phyloP scores from a whole-genome alignment of 2,113 vertebrate genomes.

The Cyanocitta stelleri region DNA sequence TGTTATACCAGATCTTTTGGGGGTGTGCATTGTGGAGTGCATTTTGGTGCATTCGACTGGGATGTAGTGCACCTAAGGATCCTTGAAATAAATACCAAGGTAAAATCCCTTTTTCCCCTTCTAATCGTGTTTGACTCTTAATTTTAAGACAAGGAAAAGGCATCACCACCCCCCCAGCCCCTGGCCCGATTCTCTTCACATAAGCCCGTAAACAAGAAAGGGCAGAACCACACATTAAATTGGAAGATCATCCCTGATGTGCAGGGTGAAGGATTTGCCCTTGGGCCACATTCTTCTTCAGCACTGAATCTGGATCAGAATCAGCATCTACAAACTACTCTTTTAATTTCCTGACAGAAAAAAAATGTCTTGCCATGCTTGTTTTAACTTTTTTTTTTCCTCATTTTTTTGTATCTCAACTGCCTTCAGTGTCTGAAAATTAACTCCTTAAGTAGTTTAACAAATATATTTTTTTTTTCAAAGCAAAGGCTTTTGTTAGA shows the following conservation, averaged over 20 bases:
- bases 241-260: background rate
- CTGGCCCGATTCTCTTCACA: background rate
- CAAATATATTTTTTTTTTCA: background rate
- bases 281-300: background rate
- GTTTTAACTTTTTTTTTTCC: background rate
- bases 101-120: no score
- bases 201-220: background rate
- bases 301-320: background rate
- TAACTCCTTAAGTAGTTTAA: conserved; percentile 17
- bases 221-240: background rate
- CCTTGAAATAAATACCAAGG: no score
- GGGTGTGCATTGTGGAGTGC: no score
- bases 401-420: background rate
- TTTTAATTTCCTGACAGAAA: background rate
- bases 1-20: no score
- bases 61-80: no score
- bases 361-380: background rate
- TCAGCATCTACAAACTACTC: background rate
- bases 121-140: no score
- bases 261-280: background rate
- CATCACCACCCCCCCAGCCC: rapidly evolving
- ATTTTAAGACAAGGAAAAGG: no score
- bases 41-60: no score
- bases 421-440: background rate
- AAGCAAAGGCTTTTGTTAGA: background rate